Evolutionary conservation across 2,113 vertebrate genomes (phyloP), one percentile per base, ranked within the genome.

Genomic region (Polyodon spathula): DNA sequence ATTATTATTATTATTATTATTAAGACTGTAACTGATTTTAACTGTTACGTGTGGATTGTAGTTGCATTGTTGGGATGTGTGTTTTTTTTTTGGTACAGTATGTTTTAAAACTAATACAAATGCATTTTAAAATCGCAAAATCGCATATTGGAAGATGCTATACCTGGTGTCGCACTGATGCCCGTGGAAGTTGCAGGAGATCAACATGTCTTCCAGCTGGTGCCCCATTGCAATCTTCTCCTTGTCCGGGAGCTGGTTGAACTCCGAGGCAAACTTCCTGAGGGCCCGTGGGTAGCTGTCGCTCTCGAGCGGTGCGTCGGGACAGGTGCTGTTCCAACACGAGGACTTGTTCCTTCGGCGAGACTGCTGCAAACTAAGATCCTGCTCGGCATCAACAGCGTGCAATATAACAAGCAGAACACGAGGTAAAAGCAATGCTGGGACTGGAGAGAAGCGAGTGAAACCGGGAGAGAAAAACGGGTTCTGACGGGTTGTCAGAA

Each of bases 161-260:
- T 37, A 72, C 70, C 70, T 72, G n/a, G 62, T 37, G 38, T 72
- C 69, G 40, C 70, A 72, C 4, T 68, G 50, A 12, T 64, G 67
- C 10, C 70, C 70, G 8, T 72, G 70, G 53, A 66, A 72, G 38
- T 61, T 67, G 59, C 70, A 72, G 56, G 64, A 72, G 27, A 69
- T 69, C 3, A 72, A 54, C 70, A 72, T 72, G 50, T 72, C 64
- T 5, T 72, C 70, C 56, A 72, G 56, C 64, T 69, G 67, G 55
- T 72, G 70, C 0, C 70, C 70, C 64, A 69, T 67, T 44, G 66
- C 67, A 6, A 72, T 38, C 56, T 69, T 72, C 59, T 72, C 64
- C 67, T 69, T 59, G 8, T 69, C 67, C 8, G 62, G 14, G 5
- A 72, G 50, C 56, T 68, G 65, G 67, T 61, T 72, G 27, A 72